A percentile compares a stretch with the other conserved stretches of the same genome.
Conservation (phyloP, 2,797 vertebrate genomes). For the Spondyliosoma cantharus region DNA sequence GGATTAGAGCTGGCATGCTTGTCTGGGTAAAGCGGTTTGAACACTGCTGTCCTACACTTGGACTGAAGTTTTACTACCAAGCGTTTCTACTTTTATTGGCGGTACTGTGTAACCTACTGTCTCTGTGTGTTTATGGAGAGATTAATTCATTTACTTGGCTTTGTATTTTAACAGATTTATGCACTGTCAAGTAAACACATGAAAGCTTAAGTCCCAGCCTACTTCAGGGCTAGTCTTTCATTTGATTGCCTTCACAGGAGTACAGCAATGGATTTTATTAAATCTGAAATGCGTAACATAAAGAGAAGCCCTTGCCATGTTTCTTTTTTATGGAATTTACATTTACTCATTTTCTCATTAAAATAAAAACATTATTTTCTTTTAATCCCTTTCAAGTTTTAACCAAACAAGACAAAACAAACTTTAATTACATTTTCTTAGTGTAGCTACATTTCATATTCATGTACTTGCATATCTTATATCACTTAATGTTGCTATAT, state of each 20-base stretch:
- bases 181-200: not conserved
- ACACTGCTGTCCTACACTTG: not conserved
- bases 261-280: not conserved
- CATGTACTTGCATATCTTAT: no score
- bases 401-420: not conserved
- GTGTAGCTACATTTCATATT: not conserved
- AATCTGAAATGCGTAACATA: not conserved
- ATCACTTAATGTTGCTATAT: not conserved
- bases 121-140: not conserved
- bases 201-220: not conserved
- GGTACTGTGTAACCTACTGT: not conserved
- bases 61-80: slow-evolving; percentile 31
- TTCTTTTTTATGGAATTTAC: not conserved
- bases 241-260: not conserved
- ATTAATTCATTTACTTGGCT: not conserved
- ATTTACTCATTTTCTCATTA: not conserved
- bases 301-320: not conserved
- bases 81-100: slow-evolving; percentile 27
- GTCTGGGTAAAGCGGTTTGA: slow-evolving; percentile 48
- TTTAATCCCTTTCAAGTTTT: not conserved
- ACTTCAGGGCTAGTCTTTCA: not conserved
- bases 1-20: slow-evolving; percentile 60
- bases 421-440: not conserved
- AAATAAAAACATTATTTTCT: not conserved
- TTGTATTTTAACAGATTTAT: not conserved